phyloP scores from a whole-genome alignment of 2,888 invertebrate genomes.

The Meganola albula region DNA sequence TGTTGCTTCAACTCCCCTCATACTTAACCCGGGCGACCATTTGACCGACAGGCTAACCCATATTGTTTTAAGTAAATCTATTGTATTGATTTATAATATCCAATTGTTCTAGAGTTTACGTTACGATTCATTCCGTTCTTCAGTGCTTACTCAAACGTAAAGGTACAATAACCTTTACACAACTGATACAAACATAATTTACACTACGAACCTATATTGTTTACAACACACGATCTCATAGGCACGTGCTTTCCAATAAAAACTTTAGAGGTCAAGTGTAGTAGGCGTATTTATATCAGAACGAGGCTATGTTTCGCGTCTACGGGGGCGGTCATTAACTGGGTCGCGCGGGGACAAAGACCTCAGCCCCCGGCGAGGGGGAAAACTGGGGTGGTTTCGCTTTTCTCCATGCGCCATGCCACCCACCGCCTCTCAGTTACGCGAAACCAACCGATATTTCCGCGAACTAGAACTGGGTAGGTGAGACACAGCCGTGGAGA shows the following conservation, averaged over 20 bases:
- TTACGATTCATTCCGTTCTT: constrained; percentile 1
- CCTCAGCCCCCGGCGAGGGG: constrained; percentile 52
- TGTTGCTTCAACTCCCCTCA: constrained; percentile 60
- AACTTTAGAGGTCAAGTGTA: constrained; percentile 78
- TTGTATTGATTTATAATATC: constrained; percentile 22
- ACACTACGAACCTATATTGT: constrained; percentile 39
- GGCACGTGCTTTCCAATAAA: constrained; percentile 75
- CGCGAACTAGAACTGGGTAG: constrained; percentile 38
- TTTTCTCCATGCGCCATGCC: constrained; percentile 50
- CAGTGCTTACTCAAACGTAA: constrained; percentile 4
- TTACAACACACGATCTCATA: constrained; percentile 60
- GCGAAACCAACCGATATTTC: constrained; percentile 49
- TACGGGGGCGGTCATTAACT: constrained; percentile 75
- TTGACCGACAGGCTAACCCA: constrained; percentile 38
- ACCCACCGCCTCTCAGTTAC: constrained; percentile 39
- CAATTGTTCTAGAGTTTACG: constrained; percentile 36
- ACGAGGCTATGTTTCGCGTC: constrained; percentile 69
- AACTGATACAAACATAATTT: constrained; percentile 27
- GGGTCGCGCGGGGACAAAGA: constrained; percentile 74
- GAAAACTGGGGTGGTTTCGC: constrained; percentile 61
- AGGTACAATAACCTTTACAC: constrained; percentile 20
- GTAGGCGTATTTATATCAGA: constrained; percentile 76
- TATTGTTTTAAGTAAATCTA: too few relatives aligned
- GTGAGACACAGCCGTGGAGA: constrained; percentile 32
- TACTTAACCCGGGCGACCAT: constrained; percentile 37